Conservation (phyloP, 2,797 vertebrate species). For the Poeciliopsis gracilis region DNA sequence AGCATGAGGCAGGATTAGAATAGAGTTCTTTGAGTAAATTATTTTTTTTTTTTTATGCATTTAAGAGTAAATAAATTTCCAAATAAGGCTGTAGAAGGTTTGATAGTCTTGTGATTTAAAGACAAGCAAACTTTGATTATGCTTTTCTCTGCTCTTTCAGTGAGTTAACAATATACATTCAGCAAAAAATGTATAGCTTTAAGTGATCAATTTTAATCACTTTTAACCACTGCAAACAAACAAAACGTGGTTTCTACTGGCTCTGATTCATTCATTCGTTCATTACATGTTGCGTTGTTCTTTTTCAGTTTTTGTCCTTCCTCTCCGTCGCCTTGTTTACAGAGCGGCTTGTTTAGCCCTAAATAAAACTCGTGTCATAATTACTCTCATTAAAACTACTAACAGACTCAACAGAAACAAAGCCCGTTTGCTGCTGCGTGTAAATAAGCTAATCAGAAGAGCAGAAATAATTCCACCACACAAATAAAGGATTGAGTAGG, state of each 20-base stretch:
- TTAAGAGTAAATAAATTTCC: neutral
- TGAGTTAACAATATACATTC: neutral
- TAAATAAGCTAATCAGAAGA: constrained; percentile 12
- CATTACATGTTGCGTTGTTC: neutral
- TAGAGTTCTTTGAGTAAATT: neutral
- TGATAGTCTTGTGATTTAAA: neutral
- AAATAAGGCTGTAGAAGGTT: neutral
- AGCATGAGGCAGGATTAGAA: neutral
- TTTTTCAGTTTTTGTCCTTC: neutral
- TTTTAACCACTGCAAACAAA: neutral
- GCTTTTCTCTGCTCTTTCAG: neutral
- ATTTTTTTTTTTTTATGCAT: neutral
- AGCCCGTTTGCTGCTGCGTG: constrained; percentile 6
- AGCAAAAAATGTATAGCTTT: no score
- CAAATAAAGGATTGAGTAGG: neutral
- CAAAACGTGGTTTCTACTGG: neutral
- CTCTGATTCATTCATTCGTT: neutral
- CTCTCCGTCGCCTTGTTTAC: constrained; percentile 31
- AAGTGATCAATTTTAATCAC: neutral
- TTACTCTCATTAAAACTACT: constrained; percentile 51
- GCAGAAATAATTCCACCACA: neutral
- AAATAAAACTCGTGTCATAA: constrained; percentile 45
- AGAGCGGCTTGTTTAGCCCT: constrained; percentile 24
- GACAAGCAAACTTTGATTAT: neutral
- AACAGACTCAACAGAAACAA: constrained; percentile 43